Evolutionary conservation across 1,140 invertebrate genomes (phyloP), one percentile per base, ranked within the genome.

Genomic region (Anastatus disparis): DNA sequence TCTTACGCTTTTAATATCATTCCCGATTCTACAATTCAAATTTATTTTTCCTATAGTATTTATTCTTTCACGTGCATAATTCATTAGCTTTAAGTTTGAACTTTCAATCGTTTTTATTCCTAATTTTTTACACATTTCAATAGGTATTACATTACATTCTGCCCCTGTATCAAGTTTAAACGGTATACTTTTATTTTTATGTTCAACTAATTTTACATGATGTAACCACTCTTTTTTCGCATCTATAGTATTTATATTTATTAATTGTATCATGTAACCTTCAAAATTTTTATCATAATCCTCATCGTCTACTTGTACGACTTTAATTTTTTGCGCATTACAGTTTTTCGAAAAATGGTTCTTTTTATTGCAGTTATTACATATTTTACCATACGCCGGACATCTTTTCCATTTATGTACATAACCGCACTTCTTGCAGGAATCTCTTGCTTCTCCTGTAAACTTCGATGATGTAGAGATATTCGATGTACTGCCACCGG

Each of bases 131-230:
- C 65, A 68, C 22, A 53, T 22, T 0, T 55, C 48, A 6, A 58
- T n/a, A 0, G 66, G 31, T 13, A 73, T 31, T 38, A 73, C 42
- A 69, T 73, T 73, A 40, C 71, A 62, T 40, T 69, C 58, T 13
- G 71, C 71, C 9, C 71, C 71, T 9, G 65, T 56, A 50, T 69
- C 71, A 6, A 73, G 52, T 69, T n/a, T n/a, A n/a, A n/a, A n/a
- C n/a, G n/a, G n/a, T n/a, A n/a, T n/a, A n/a, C n/a, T n/a, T n/a
- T n/a, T n/a, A n/a, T n/a, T n/a, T n/a, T n/a, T n/a, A n/a, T n/a
- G n/a, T n/a, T n/a, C n/a, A n/a, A n/a, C n/a, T 73, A 68, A 24
- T 29, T 58, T 12, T 13, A 61, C 20, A 8, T 70, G 27, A 15
- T 70, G 40, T 15, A 61, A 13, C 55, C 67, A 70, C 17, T 61